Conservation (phyloP, 2,888 invertebrate genomes). For the Cylindroiulus punctatus region DNA sequence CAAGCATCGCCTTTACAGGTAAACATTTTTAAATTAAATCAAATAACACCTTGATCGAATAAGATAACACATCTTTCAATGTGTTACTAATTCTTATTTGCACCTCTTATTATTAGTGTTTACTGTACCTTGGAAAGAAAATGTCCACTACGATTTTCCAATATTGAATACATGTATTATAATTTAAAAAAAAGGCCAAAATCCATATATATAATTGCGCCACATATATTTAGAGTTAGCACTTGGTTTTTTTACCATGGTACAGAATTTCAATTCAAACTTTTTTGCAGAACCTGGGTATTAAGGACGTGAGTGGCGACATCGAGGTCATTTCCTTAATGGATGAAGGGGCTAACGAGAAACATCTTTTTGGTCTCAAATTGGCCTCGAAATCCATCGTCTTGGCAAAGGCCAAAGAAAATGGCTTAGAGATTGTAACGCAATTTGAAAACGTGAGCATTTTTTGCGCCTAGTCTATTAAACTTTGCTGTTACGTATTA, state of each 20-base stretch:
- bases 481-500: not conserved
- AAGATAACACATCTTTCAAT: no score
- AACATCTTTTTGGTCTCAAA: conserved; percentile 59
- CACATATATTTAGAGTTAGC: no score
- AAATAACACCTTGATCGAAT: no score
- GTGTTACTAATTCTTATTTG: no score
- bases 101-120: no score
- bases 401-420: conserved; percentile 24
- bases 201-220: no score
- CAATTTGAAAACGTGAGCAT: conserved; percentile 45
- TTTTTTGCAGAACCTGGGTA: conserved; percentile 5
- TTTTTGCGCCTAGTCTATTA: not conserved
- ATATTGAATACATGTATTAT: no score
- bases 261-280: not conserved
- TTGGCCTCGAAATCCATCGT: not conserved
- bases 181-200: no score
- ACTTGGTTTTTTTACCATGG: conserved; percentile 19
- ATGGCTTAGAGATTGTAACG: conserved; percentile 13
- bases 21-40: no score
- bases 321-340: conserved; percentile 57
- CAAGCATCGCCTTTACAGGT: conserved; percentile 20
- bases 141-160: no score
- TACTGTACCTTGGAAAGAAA: no score
- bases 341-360: conserved; percentile 57
- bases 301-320: conserved; percentile 6